Percentiles rank a stretch among this genome's conserved stretches.
phyloP scores from a whole-genome alignment of 2,797 vertebrate genomes.

The Pangasius larnaudii region DNA sequence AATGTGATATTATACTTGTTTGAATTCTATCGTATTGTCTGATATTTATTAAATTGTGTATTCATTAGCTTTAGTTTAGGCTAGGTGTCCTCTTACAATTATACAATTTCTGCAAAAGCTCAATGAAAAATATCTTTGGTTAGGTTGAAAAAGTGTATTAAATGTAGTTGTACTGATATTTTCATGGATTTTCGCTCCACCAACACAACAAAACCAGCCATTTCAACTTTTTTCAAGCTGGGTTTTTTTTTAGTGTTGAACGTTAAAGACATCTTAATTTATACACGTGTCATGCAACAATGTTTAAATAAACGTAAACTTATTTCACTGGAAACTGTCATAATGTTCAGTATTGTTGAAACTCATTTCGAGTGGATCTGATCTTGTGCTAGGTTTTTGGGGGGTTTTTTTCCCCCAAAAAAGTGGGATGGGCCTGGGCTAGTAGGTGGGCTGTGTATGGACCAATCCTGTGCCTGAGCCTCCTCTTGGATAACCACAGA shows the following conservation, averaged over 20 bases:
- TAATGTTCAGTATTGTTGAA: not conserved
- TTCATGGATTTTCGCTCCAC: too few species aligned
- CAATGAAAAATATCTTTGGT: too few species aligned
- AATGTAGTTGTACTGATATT: too few species aligned
- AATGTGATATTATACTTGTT: not conserved
- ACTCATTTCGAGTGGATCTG: not conserved
- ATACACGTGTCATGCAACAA: not conserved
- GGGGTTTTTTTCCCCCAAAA: not conserved
- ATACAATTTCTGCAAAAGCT: too few species aligned
- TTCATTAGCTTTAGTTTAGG: too few species aligned
- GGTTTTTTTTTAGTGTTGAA: not conserved
- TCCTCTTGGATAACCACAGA: not conserved
- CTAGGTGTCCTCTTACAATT: not conserved
- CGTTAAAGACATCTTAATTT: too few species aligned
- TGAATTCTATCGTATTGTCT: not conserved
- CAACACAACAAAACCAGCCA: too few species aligned
- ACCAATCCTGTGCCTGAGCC: constrained; percentile 2
- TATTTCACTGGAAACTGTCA: not conserved
- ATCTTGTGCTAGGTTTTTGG: too few species aligned
- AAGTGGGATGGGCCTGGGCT: not conserved
- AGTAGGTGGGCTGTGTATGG: not conserved
- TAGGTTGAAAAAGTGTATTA: too few species aligned
- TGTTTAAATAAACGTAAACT: not conserved
- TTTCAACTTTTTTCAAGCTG: too few species aligned
- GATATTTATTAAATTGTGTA: not conserved